A percentile compares a stretch with the other conserved stretches of the same genome.
phyloP scores from a whole-genome alignment of 1,140 invertebrate species.

The Thrips palmi region DNA sequence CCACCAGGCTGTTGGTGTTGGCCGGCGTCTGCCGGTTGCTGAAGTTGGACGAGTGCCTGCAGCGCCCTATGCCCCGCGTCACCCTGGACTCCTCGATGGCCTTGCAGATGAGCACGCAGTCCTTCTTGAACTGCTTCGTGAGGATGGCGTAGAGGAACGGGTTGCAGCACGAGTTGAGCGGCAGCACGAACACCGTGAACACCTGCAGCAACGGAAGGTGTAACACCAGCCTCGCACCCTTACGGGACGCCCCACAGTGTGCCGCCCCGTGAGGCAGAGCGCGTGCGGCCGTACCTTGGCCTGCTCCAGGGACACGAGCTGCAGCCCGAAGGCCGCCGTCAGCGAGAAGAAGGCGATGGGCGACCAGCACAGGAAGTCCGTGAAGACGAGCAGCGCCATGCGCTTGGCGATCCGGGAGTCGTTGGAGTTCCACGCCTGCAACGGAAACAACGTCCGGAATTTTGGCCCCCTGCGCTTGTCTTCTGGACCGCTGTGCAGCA shows the following conservation, averaged over 20 bases:
- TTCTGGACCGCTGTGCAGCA: too few species aligned
- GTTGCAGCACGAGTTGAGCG: conserved; percentile 90
- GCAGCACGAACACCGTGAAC: conserved; percentile 87
- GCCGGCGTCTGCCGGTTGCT: conserved; percentile 74
- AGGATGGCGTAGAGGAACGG: conserved; percentile 93
- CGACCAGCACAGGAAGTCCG: conserved; percentile 94
- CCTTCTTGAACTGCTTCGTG: conserved; percentile 95
- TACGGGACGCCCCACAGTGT: too few species aligned
- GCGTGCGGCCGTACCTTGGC: too few species aligned
- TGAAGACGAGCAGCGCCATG: conserved; percentile 94
- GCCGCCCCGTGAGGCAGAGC: too few species aligned
- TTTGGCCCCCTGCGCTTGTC: too few species aligned
- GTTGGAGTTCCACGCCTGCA: conserved; percentile 94
- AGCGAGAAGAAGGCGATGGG: conserved; percentile 93
- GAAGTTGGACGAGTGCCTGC: conserved; percentile 72
- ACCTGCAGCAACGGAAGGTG: too few species aligned
- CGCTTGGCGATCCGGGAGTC: conserved; percentile 92
- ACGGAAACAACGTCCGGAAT: too few species aligned
- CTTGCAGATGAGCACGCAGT: conserved; percentile 88
- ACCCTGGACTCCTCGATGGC: conserved; percentile 84
- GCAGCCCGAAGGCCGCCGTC: conserved; percentile 76
- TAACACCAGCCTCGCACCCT: too few species aligned
- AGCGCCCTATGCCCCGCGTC: conserved; percentile 66
- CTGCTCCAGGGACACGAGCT: conserved; percentile 81
- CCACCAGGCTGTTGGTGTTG: conserved; percentile 68